phyloP scores from a whole-genome alignment of 2,888 invertebrate species.

The Euproctis similis region DNA sequence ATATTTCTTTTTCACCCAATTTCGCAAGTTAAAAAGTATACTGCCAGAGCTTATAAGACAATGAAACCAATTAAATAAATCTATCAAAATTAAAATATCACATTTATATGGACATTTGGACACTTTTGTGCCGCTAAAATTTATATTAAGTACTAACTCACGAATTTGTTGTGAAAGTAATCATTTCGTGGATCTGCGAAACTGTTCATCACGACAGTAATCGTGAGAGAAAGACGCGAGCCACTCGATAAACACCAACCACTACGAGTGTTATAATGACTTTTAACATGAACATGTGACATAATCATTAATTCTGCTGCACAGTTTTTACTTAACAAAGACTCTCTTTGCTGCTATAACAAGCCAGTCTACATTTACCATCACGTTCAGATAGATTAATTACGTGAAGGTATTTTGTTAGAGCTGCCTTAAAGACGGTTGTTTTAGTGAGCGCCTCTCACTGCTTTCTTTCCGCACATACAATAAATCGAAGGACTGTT shows the following conservation, averaged over 20 bases:
- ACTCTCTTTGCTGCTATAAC: too few relatives aligned
- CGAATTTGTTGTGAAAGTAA: constrained; percentile 43
- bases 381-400: too few relatives aligned
- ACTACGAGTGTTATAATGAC: constrained; percentile 12
- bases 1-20: too few relatives aligned
- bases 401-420: too few relatives aligned
- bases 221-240: constrained; percentile 39
- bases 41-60: too few relatives aligned
- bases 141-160: constrained; percentile 27
- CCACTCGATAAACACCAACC: constrained; percentile 32
- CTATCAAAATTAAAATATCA: background rate
- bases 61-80: background rate
- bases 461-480: constrained; percentile 71
- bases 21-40: too few relatives aligned
- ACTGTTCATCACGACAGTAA: constrained; percentile 50
- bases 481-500: too few relatives aligned
- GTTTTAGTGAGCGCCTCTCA: constrained; percentile 55
- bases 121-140: too few relatives aligned
- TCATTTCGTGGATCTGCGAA: constrained; percentile 62
- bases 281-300: background rate
- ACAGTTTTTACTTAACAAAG: too few relatives aligned
- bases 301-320: too few relatives aligned
- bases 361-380: too few relatives aligned
- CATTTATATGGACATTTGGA: background rate
- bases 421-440: constrained; percentile 46